Base-by-base conservation (phyloP, 2,797 vertebrate genomes). In the Tolypeutes matacus region DNA sequence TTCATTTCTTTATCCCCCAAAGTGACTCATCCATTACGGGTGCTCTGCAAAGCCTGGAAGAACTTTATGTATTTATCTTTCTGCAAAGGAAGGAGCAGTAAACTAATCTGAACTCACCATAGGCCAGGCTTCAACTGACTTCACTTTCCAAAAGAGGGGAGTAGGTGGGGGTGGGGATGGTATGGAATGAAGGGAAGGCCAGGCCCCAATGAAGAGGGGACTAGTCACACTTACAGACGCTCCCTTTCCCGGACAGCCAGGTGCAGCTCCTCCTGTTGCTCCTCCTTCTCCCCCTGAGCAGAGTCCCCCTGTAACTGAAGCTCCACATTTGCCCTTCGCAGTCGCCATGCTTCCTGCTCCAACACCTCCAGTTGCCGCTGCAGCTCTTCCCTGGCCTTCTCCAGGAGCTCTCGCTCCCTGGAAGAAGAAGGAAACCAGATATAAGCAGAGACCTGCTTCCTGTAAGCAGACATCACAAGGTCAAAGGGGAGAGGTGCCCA, bases 321-420 rank as follows among this genome's bases (percentile, higher is more conserved):
- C 25, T 98, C 98, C 87, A 95, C 5, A 2, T 98, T 98, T 31
- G 95, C 95, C 75, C 76, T 97, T 18, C 97, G 98, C 27, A 99
- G 97, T 29, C 96, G 89, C 9, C 98, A 98, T 0, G 98, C 97
- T 95, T 99, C 99, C 96, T 96, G 97, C 86, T 98, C 96, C 21
- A 85, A 89, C 58, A 95, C 97, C 81, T 98, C 98, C 86, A 99
- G 98, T 49, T 98, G 98, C 27, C 98, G 97, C 95, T 97, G 98
- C 76, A 99, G 97, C 56, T 98, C 96, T 69, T 98, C 97, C 39
- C 96, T 97, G 73, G 98, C 98, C 84, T 97, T 98, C 96, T 98
- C 98, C 2, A 98, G 92, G 42, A 98, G 98, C 95, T 97, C 98
- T 80, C 98, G 97, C 72, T 98, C 98, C 95, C 98, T 98, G 91